These are phyloP conservation scores for Dendrolimus punctatus DNA, from an alignment of 1,140 invertebrate species.

Conservation along the genomic window DNA sequence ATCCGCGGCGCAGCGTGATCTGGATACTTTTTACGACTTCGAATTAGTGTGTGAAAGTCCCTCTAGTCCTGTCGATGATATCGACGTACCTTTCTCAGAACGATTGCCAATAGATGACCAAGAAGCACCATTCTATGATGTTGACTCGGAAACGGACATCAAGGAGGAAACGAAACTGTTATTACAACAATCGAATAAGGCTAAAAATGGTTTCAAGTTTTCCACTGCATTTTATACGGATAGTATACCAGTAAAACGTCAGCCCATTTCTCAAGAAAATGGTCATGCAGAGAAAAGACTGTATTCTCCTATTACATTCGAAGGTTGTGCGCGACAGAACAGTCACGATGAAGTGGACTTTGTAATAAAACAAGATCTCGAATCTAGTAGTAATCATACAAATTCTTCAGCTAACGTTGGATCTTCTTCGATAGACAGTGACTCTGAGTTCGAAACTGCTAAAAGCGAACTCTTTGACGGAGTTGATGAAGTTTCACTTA, in stretches of 20 bases:
- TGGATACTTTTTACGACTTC: conserved; percentile 71
- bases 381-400: conserved; percentile 26
- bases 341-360: conserved; percentile 54
- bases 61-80: conserved; percentile 78
- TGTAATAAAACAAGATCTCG: conserved; percentile 12
- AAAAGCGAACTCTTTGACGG: conserved; percentile 54
- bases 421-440: conserved; percentile 42
- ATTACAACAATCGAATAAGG: conserved; percentile 45
- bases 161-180: conserved; percentile 43
- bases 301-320: conserved; percentile 68
- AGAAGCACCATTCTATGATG: conserved; percentile 65
- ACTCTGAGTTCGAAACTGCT: conserved; percentile 64
- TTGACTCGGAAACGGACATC: conserved; percentile 44
- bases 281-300: conserved; percentile 59
- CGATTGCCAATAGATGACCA: conserved; percentile 59
- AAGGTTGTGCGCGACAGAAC: conserved; percentile 63
- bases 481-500: conserved; percentile 29
- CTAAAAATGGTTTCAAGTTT: conserved; percentile 57
- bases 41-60: conserved; percentile 77
- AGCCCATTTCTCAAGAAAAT: conserved; percentile 61
- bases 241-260: conserved; percentile 53
- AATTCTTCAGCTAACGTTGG: conserved; percentile 24
- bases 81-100: conserved; percentile 62
- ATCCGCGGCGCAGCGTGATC: conserved; percentile 61
- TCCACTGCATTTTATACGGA: conserved; percentile 57